Evolutionary conservation across 1,140 invertebrate genomes (phyloP), one percentile per base, ranked within the genome.

Genomic region (Papilio aristodemus): DNA sequence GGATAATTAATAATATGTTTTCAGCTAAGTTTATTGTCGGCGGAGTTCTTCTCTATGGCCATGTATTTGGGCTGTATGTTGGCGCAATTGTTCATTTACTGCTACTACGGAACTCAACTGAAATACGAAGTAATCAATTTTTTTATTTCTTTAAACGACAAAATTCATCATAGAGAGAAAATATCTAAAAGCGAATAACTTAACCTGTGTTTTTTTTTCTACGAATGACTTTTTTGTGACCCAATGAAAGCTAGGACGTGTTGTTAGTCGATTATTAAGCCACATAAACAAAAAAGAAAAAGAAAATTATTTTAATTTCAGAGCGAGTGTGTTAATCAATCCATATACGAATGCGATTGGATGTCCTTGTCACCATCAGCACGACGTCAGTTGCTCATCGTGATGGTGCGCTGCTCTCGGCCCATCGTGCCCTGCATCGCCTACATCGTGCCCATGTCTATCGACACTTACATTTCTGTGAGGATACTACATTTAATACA

Each of bases 401-500:
- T 85, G 39, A 87, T 89, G 84, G 71, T 72, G 38, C 69, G 71
- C 58, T 81, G 77, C 43, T 72, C 66, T 27, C 75, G 76, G 0
- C 70, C 75, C 11, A 63, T 87, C 4, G 71, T 76, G 9, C 85
- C 78, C 9, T 71, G 79, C 17, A 79, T 74, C 10, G 86, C 84
- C 4, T 79, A 78, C 69, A 73, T 89, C 25, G 76, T 89, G 6
- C 80, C 85, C 0, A 77, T 87, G 74, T 86, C 86, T 17, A 66
- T 89, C 69, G 79, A 85, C 4, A 86, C 85, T 13, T 89, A 83
- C 67, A 86, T 89, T 22, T 62, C 76, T 62, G 86, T 89, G 68
- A 73, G 71, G 50, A 71, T 67, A 41, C 38, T 63, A 63, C 66
- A 70, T 57, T 38, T 37, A 32, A 14, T 38, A n/a, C n/a, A n/a